Evolutionary conservation across 2,888 invertebrate species (phyloP), one percentile per base, ranked within the genome.

Genomic region (Globia sparganii): DNA sequence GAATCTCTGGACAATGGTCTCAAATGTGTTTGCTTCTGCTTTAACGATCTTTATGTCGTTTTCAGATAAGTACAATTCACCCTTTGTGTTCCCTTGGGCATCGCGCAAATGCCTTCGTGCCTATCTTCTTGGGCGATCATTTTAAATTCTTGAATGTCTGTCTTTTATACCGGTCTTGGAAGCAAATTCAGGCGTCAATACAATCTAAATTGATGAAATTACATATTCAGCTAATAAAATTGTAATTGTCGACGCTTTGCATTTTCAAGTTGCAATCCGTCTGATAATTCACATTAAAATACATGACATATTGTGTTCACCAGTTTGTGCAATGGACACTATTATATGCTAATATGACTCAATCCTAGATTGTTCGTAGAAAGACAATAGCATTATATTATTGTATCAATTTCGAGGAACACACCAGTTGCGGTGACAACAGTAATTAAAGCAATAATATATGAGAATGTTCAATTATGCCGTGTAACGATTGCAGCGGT

Each of bases 331-430:
- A 75, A 34, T 69, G 58, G 58, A 46, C 34, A 70, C 76, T 64
- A 78, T 80, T 78, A 77, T 80, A 82, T 85, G 82, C 64, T 81
- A 80, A 87, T 82, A 66, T 83, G 75, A 83, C 61, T 86, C 83
- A 88, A 70, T 49, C 65, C 65, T 67, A 77, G 69, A 80, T 56
- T 72, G 75, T 80, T 80, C 77, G 69, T 78, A 67, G 72, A 74
- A 81, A 75, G 68, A 75, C 87, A 78, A 73, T 73, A 61, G 49
- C 58, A 65, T 66, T 61, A 46, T 58, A 72, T 59, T 70, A 72
- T 75, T 65, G 64, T 59, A 62, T 72, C 21, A 59, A 72, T 69
- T 74, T 82, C 74, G 58, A 59, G 40, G 74, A 84, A 86, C 13
- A 40, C 15, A 61, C 18, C n/a, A 65, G 31, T 68, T 71, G 34